phyloP scores from a whole-genome alignment of 2,113 vertebrate genomes.

The Syrrhaptes paradoxus region DNA sequence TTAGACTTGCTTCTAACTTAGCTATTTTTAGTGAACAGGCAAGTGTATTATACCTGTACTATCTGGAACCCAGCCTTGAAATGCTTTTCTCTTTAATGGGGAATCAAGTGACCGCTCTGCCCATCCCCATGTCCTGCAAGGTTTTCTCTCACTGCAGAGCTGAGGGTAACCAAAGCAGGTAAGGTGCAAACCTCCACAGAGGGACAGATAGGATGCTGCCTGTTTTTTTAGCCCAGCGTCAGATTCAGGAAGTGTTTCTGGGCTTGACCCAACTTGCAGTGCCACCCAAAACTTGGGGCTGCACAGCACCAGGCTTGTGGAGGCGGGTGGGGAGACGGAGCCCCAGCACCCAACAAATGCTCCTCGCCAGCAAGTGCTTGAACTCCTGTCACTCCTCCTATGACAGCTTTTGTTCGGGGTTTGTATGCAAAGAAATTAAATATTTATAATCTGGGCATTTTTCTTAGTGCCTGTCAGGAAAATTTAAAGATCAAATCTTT shows the following conservation, averaged over 20 bases:
- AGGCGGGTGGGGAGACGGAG: rapidly evolving
- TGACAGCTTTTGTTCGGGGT: neutral
- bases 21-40: neutral
- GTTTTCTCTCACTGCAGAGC: neutral
- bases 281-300: neutral
- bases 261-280: neutral
- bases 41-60: neutral
- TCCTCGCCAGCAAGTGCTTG: rapidly evolving
- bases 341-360: neutral
- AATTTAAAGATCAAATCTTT: neutral
- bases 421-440: neutral
- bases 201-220: neutral
- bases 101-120: neutral
- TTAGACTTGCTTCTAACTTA: neutral
- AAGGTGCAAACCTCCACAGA: neutral
- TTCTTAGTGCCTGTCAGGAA: neutral
- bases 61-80: neutral
- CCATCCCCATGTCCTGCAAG: rapidly evolving
- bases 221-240: neutral
- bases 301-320: neutral
- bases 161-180: neutral
- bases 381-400: neutral
- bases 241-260: neutral
- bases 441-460: neutral
- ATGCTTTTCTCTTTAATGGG: neutral